Evolutionary conservation across 2,113 vertebrate genomes (phyloP), one percentile per base, ranked within the genome.

Genomic region (Apistogramma diplotaenia): DNA sequence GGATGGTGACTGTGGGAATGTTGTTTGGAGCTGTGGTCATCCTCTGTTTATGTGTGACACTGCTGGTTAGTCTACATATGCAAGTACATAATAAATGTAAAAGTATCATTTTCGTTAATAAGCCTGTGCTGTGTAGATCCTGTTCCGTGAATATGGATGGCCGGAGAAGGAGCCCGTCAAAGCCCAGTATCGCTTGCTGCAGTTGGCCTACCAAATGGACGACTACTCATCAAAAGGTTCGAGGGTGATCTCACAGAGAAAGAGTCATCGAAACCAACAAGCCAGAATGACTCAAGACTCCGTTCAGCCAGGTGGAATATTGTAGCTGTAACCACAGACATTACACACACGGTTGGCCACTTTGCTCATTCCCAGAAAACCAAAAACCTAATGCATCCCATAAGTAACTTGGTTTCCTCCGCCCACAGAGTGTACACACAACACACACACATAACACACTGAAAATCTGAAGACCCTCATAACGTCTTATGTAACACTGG

Each of bases 141-240:
- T 97, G 53, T 97, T 97, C 49, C 94, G 92, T 59, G 76, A 90
- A 13, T 92, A 95, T 4, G 91, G 95, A 60, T 97, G 96, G 97
- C 91, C 94, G 0, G 89, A 80, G 43, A 96, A 94, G 85, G 21
- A 86, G 16, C 40, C 89, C 72, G 33, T 94, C 81, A 10, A 40
- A 33, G 95, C 93, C 0, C 75, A 1, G 0, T 99, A 96, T 90
- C 94, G 96, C 21, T 81, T 37, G 19, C 76, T 91, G 83, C 98
- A 98, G 91, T 89, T 96, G 77, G 61, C 76, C 43, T 95, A 96
- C 62, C 94, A 91, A 51, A 95, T 98, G 85, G 95, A 96, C 5
- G 91, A 91, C 78, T 99, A 97, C 67, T 88, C 93, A 29, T 98
- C 96, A 1, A 89, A 81, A n/a, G 93, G 94, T 56, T 90, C 96